phyloP scores from a whole-genome alignment of 2,113 vertebrate species.

The Eurypyga helias region DNA sequence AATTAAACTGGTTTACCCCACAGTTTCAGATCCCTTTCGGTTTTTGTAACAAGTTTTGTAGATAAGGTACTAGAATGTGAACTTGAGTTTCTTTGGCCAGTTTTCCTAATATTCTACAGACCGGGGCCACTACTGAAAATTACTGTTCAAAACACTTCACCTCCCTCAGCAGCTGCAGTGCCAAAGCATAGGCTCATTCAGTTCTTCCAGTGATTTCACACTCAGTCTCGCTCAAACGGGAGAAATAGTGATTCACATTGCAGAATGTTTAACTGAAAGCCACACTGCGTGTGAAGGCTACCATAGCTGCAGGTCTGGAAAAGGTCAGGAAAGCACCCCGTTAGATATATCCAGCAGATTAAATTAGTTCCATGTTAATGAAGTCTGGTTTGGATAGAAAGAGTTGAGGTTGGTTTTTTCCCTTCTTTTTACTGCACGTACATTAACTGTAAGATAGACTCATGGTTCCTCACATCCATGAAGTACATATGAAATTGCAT shows the following conservation, averaged over 20 bases:
- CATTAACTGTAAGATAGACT: neutral
- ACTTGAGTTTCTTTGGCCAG: neutral
- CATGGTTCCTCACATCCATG: neutral
- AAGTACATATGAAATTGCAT: neutral
- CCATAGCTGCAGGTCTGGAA: conserved; percentile 19
- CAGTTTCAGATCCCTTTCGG: neutral
- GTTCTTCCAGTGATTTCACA: conserved; percentile 45
- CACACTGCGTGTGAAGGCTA: neutral
- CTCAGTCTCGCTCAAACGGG: neutral
- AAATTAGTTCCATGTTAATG: neutral
- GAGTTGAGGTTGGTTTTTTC: neutral
- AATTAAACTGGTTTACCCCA: neutral
- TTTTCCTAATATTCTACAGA: neutral
- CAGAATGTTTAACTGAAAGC: conserved; percentile 31
- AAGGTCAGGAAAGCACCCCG: conserved; percentile 31
- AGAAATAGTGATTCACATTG: conserved; percentile 30
- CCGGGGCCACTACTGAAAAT: neutral
- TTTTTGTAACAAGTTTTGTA: neutral
- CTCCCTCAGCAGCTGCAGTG: neutral
- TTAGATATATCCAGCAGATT: conserved; percentile 19
- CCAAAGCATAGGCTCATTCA: conserved; percentile 5
- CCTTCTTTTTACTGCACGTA: neutral
- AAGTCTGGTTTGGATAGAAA: neutral
- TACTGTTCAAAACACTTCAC: neutral
- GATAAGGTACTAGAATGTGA: neutral